These are phyloP conservation scores for Nineta flava DNA, from an alignment of 2,888 invertebrate species.

Conservation along the genomic window DNA sequence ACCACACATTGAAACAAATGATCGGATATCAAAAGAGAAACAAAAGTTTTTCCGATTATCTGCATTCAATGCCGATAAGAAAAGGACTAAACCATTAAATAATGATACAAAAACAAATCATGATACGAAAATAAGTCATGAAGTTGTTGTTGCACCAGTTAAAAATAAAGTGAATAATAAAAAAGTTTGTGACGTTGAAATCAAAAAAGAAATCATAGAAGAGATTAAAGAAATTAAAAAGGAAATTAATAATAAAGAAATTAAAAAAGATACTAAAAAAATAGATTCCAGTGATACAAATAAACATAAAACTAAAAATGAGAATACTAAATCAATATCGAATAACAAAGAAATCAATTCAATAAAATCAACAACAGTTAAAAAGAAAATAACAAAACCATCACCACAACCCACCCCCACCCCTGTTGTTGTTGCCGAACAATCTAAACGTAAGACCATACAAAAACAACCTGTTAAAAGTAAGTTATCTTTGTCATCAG, in stretches of 20 bases:
- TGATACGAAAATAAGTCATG: slow-evolving; percentile 10
- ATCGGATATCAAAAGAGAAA: slow-evolving; percentile 65
- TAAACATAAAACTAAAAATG: slow-evolving; percentile 10
- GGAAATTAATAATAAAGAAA: slow-evolving; percentile 13
- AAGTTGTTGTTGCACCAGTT: background rate
- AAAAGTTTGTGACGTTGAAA: slow-evolving; percentile 11
- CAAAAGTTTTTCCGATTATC: slow-evolving; percentile 73
- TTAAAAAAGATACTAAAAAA: slow-evolving; percentile 7
- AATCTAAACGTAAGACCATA: background rate
- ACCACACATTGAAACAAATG: slow-evolving; percentile 22
- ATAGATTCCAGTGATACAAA: slow-evolving; percentile 13
- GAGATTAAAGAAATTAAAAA: background rate
- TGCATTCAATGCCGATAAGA: slow-evolving; percentile 56
- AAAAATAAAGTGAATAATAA: slow-evolving; percentile 9
- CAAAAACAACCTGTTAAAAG: slow-evolving; percentile 7
- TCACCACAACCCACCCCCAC: slow-evolving; percentile 5
- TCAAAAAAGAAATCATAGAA: background rate
- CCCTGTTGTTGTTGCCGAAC: no score
- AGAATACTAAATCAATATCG: slow-evolving; percentile 3
- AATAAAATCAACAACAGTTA: slow-evolving; percentile 4
- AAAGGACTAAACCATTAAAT: slow-evolving; percentile 17
- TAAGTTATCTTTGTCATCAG: slow-evolving; percentile 11
- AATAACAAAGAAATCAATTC: slow-evolving; percentile 5
- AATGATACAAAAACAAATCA: slow-evolving; percentile 11
- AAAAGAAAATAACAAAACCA: slow-evolving; percentile 8